Evolutionary conservation across 2,888 invertebrate genomes (phyloP).

Genomic region (Mycalesis mineus): DNA sequence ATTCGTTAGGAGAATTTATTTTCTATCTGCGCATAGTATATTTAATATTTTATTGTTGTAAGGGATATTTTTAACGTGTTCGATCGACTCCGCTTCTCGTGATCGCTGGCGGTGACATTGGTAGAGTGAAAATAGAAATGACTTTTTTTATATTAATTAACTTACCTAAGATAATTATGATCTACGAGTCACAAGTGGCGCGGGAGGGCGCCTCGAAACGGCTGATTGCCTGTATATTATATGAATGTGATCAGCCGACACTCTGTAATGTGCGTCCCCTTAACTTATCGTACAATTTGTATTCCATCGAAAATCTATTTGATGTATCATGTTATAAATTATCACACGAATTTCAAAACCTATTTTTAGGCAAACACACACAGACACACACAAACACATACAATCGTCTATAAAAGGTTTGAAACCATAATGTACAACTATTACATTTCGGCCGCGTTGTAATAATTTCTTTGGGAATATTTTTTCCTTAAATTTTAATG

Average conservation of each 20-base stretch:
- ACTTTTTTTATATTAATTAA: not conserved
- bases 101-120: conserved; percentile 1
- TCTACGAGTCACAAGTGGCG: not conserved
- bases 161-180: not conserved
- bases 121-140: not conserved
- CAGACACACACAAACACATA: not conserved
- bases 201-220: not conserved
- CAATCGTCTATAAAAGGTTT: not conserved
- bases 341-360: conserved; percentile 28
- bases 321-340: conserved; percentile 13
- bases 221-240: not conserved
- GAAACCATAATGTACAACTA: not conserved
- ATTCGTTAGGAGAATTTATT: conserved; percentile 47
- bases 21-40: conserved; percentile 45
- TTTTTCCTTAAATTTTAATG: too few relatives aligned
- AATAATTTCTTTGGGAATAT: not conserved
- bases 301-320: conserved; percentile 17
- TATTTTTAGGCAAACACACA: conserved; percentile 7
- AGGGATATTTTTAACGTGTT: conserved; percentile 26
- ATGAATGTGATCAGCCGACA: not conserved
- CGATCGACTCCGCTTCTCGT: conserved; percentile 15
- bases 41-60: conserved; percentile 40
- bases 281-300: not conserved
- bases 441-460: not conserved
- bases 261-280: not conserved